Evolutionary conservation across 2,888 invertebrate genomes (phyloP).

Genomic region (Tetheella fluctuosa): DNA sequence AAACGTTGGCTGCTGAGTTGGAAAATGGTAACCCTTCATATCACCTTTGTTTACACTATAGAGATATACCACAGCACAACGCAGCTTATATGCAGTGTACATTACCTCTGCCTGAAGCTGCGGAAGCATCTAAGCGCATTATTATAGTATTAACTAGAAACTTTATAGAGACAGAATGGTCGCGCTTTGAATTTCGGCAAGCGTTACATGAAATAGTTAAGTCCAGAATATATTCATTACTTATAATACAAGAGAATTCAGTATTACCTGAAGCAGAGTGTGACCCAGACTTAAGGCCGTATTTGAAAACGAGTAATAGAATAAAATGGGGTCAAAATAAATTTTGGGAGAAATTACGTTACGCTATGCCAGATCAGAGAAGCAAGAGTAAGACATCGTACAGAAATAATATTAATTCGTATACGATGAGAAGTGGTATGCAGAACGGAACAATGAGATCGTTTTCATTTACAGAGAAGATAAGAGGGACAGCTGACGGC

Average conservation of each 20-base stretch:
- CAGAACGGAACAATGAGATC: conserved; percentile 85
- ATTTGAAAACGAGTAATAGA: conserved; percentile 93
- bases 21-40: conserved; percentile 92
- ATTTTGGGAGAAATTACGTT: conserved; percentile 96
- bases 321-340: conserved; percentile 95
- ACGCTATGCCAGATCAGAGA: conserved; percentile 92
- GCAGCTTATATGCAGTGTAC: conserved; percentile 87
- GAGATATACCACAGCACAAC: conserved; percentile 90
- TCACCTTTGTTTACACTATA: conserved; percentile 94
- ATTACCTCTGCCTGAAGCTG: conserved; percentile 92
- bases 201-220: conserved; percentile 94
- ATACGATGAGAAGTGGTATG: conserved; percentile 87
- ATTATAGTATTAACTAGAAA: conserved; percentile 94
- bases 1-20: conserved; percentile 92
- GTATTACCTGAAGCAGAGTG: conserved; percentile 91
- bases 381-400: conserved; percentile 82
- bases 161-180: conserved; percentile 97
- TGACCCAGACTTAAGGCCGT: conserved; percentile 94
- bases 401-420: conserved; percentile 92
- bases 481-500: conserved; percentile 64
- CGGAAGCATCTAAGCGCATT: conserved; percentile 93
- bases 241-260: conserved; percentile 93
- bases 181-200: conserved; percentile 94
- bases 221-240: conserved; percentile 91
- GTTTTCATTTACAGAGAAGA: conserved; percentile 84